Percentiles rank a stretch among this genome's conserved stretches.
These are phyloP conservation scores for Hydrolagus colliei DNA, from an alignment of 2,797 vertebrate genomes.

Conservation along the genomic window DNA sequence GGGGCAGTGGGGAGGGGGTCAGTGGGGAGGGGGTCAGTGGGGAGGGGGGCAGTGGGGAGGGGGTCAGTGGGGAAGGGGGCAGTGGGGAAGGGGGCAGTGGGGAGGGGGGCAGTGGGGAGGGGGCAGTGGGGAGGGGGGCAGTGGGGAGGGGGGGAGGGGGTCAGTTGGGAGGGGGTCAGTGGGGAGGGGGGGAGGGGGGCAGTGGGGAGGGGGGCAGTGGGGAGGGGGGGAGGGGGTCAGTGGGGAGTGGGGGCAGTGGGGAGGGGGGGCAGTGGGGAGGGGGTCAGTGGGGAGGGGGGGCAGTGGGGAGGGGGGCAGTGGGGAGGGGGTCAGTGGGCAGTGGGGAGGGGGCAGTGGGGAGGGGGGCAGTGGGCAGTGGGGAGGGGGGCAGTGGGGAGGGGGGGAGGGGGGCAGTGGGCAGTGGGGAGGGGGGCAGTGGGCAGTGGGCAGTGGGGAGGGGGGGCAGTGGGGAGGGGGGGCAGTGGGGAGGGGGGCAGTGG, in stretches of 20 bases:
- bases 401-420: background rate
- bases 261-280: too few relatives aligned
- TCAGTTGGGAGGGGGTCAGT: background rate
- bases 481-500: too few relatives aligned
- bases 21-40: background rate
- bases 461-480: too few relatives aligned
- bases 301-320: conserved; percentile 33
- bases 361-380: background rate
- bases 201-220: conserved; percentile 36
- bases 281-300: conserved; percentile 16
- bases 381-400: too few relatives aligned
- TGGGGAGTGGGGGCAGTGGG: background rate
- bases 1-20: background rate
- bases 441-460: background rate
- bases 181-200: conserved; percentile 39
- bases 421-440: conserved; percentile 13
- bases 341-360: background rate
- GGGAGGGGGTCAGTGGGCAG: background rate
- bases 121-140: conserved; percentile 33
- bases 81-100: conserved; percentile 35
- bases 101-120: conserved; percentile 35
- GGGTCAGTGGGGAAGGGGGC: too few relatives aligned
- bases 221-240: conserved; percentile 14
- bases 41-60: conserved; percentile 35
- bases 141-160: background rate